Evolutionary conservation across 2,888 invertebrate species (phyloP).

Genomic region (Leucoma salicis): DNA sequence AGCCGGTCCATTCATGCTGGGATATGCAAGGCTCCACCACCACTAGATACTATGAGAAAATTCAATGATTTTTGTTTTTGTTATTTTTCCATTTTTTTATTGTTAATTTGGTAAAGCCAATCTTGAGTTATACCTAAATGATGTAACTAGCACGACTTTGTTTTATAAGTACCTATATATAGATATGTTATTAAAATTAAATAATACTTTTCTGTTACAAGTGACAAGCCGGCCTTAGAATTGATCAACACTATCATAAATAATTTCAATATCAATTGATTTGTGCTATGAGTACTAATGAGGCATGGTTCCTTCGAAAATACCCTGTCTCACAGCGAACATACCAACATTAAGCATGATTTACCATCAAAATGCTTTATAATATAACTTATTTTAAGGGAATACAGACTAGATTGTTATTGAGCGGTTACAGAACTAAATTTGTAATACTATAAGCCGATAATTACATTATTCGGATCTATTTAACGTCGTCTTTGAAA

Average conservation of each 20-base stretch:
- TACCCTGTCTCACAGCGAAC: conserved; percentile 52
- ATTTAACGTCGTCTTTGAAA: conserved; percentile 55
- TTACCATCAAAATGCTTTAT: background rate
- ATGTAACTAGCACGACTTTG: no score
- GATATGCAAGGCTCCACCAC: no score
- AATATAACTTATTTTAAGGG: background rate
- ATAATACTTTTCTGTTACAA: conserved; percentile 15
- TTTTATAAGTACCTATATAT: background rate
- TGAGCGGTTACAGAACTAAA: conserved; percentile 2
- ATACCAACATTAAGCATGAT: conserved; percentile 35
- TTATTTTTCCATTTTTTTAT: no score
- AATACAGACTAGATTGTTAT: conserved; percentile 4
- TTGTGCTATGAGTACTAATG: conserved; percentile 54
- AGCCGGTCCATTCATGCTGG: no score
- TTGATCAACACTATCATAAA: conserved; percentile 27
- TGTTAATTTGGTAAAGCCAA: no score
- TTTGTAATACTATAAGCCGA: conserved; percentile 48
- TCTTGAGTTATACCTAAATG: no score
- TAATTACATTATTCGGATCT: conserved; percentile 65
- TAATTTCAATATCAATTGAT: conserved; percentile 51
- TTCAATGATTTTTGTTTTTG: background rate
- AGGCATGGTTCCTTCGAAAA: conserved; percentile 49
- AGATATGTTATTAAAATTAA: background rate
- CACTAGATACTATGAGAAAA: background rate
- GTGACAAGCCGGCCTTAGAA: conserved; percentile 18